A percentile compares a stretch with the other conserved stretches of the same genome.
phyloP scores from a whole-genome alignment of 1,140 invertebrate genomes.

The Drosophila paulistorum region DNA sequence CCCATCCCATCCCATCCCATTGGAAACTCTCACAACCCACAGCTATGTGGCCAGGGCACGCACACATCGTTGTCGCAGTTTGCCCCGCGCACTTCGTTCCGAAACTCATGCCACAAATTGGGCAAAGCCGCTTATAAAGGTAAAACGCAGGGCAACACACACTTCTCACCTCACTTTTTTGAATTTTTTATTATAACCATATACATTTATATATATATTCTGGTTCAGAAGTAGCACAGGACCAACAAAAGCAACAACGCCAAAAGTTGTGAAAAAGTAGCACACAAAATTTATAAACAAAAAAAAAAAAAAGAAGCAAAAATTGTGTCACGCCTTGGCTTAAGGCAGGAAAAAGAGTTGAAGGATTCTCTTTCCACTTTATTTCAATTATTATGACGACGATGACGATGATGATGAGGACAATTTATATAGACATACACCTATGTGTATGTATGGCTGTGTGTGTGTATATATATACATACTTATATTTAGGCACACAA shows the following conservation, averaged over 20 bases:
- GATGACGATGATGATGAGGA: slow-evolving; percentile 61
- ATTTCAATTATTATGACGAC: slow-evolving; percentile 59
- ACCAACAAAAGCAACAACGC: slow-evolving; percentile 47
- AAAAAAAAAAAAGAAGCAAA: slow-evolving; percentile 27
- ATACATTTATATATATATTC: neutral
- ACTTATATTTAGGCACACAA: slow-evolving; percentile 8
- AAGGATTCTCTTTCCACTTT: slow-evolving; percentile 44
- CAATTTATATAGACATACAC: slow-evolving; percentile 65
- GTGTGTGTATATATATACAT: slow-evolving; percentile 17
- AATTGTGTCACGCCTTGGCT: slow-evolving; percentile 49
- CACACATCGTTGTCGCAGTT: slow-evolving; percentile 25
- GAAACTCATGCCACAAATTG: slow-evolving; percentile 59
- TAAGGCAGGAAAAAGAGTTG: slow-evolving; percentile 4
- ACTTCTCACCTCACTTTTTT: slow-evolving; percentile 8
- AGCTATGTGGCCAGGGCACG: slow-evolving; percentile 44
- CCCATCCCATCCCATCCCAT: slow-evolving; percentile 4
- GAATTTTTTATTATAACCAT: neutral
- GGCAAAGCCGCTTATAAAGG: slow-evolving; percentile 79
- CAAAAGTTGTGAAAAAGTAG: slow-evolving; percentile 69
- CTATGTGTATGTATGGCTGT: neutral
- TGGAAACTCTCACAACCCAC: slow-evolving; percentile 18
- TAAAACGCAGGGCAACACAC: slow-evolving; percentile 71
- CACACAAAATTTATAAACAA: slow-evolving; percentile 53
- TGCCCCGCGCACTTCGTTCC: slow-evolving; percentile 1
- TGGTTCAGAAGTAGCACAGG: slow-evolving; percentile 72